Evolutionary conservation across 2,797 vertebrate genomes (phyloP).

Genomic region (Sebastes vulpes): DNA sequence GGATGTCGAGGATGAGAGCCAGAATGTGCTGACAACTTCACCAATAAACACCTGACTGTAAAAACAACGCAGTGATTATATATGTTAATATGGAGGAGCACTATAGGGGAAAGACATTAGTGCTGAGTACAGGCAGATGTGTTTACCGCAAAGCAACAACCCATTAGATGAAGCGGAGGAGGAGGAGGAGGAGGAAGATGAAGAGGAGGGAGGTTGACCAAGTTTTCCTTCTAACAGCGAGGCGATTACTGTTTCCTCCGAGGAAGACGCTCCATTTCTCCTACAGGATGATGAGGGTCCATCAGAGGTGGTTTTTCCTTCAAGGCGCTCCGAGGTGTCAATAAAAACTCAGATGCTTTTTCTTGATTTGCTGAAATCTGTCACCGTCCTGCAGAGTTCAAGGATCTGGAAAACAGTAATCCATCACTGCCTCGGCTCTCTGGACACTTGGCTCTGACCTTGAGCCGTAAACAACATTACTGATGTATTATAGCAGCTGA

Average conservation of each 20-base stretch:
- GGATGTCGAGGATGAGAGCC: neutral
- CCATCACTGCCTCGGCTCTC: slow-evolving; percentile 68
- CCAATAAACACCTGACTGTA: neutral
- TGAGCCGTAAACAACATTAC: slow-evolving; percentile 74
- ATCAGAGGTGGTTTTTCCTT: slow-evolving; percentile 21
- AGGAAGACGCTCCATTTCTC: neutral
- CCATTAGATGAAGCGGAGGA: neutral
- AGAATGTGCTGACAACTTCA: neutral
- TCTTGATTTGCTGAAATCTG: slow-evolving; percentile 68
- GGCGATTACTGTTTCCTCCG: neutral
- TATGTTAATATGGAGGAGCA: neutral
- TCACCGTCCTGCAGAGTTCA: slow-evolving; percentile 72
- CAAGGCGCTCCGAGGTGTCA: slow-evolving; percentile 37
- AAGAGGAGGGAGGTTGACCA: neutral
- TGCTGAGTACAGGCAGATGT: neutral
- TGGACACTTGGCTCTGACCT: slow-evolving; percentile 68
- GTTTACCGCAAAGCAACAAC: neutral
- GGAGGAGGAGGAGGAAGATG: neutral
- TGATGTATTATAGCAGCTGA: slow-evolving; percentile 71
- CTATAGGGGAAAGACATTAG: neutral
- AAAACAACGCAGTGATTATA: neutral
- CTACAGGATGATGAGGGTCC: neutral
- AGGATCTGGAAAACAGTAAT: slow-evolving; percentile 70
- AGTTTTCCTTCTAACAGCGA: neutral
- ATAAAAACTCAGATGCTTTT: slow-evolving; percentile 43